These are phyloP conservation scores for Pterophyllum scalare DNA, from an alignment of 2,113 vertebrate species.

Conservation along the genomic window DNA sequence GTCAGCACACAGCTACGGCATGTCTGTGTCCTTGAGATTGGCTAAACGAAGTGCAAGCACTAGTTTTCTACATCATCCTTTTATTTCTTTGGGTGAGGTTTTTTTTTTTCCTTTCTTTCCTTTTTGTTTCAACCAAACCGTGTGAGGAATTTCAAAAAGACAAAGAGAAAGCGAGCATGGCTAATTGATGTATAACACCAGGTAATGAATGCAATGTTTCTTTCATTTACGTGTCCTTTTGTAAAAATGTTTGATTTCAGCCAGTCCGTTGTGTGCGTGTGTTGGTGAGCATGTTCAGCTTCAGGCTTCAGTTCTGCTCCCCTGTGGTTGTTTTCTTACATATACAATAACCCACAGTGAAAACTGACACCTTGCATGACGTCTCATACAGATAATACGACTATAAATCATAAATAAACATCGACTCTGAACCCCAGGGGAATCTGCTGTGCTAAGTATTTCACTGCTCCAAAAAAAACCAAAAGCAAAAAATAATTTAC, in stretches of 20 bases:
- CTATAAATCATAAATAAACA: slow-evolving; percentile 20
- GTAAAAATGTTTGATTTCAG: background rate
- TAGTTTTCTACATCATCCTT: slow-evolving; percentile 46
- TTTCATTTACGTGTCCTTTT: slow-evolving; percentile 17
- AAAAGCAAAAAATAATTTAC: background rate
- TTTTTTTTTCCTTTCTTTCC: background rate
- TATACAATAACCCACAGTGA: slow-evolving; percentile 4
- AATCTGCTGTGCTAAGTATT: background rate
- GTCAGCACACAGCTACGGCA: slow-evolving; percentile 63
- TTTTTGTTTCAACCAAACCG: slow-evolving; percentile 24
- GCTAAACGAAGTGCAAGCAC: slow-evolving; percentile 57
- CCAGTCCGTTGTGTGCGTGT: background rate
- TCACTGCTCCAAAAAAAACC: background rate
- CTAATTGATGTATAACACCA: slow-evolving; percentile 50
- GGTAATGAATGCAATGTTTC: slow-evolving; percentile 30
- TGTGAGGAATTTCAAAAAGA: slow-evolving; percentile 43
- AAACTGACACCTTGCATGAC: slow-evolving; percentile 48
- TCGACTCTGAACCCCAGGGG: background rate
- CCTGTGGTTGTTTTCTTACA: background rate
- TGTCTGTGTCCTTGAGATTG: slow-evolving; percentile 79
- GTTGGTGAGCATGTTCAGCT: background rate
- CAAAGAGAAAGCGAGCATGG: slow-evolving; percentile 15
- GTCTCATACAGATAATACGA: background rate
- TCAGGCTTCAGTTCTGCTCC: background rate
- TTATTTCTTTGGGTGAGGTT: slow-evolving; percentile 50